phyloP scores from a whole-genome alignment of 2,113 vertebrate species.

The Chelonoidis abingdonii region DNA sequence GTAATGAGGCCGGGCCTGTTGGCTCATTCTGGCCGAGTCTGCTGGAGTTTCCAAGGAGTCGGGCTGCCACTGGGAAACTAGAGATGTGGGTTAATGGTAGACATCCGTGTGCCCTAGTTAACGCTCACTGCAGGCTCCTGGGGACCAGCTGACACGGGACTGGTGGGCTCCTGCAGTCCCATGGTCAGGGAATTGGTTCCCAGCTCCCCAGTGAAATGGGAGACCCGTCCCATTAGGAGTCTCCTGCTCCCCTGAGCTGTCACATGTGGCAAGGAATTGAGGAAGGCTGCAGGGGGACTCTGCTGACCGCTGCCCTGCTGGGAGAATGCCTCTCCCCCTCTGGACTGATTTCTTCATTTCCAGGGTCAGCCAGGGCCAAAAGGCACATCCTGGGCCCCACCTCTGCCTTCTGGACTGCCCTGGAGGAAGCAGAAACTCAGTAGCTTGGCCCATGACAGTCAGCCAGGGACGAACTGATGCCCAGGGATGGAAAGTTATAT shows the following conservation, averaged over 20 bases:
- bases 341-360: not conserved
- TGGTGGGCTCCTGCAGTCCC: not conserved
- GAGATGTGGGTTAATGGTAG: not conserved
- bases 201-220: not conserved
- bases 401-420: not conserved
- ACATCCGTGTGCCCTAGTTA: not conserved
- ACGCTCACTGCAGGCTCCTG: not conserved
- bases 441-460: not conserved
- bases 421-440: not conserved
- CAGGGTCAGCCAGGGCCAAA: not conserved
- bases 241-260: not conserved
- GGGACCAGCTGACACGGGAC: not conserved
- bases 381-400: not conserved
- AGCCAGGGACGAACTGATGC: not conserved
- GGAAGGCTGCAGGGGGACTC: not conserved
- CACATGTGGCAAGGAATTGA: not conserved
- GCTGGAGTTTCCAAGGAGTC: not conserved
- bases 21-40: not conserved
- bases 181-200: not conserved
- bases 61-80: not conserved
- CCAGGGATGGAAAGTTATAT: not conserved
- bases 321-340: not conserved
- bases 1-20: fast-evolving
- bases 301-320: not conserved
- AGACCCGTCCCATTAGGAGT: not conserved